These are phyloP conservation scores for Lydus trimaculatus DNA, from an alignment of 2,888 invertebrate genomes.

Conservation along the genomic window DNA sequence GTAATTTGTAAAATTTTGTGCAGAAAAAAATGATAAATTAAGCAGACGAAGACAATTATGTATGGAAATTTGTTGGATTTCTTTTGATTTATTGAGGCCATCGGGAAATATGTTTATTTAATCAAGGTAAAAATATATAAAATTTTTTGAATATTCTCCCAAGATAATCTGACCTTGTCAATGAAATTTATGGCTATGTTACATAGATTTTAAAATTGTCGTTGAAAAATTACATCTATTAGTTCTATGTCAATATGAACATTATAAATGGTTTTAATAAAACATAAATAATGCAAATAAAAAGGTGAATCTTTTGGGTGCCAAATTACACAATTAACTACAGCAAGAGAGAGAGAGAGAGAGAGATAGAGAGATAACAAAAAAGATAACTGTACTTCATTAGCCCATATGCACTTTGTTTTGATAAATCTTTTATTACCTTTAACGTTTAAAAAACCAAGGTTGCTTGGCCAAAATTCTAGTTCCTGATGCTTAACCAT, in stretches of 20 bases:
- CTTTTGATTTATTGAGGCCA: conserved; percentile 36
- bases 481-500: background rate
- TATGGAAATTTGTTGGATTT: conserved; percentile 30
- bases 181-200: conserved; percentile 32
- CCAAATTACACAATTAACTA: background rate
- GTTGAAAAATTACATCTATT: conserved; percentile 29
- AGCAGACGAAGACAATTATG: conserved; percentile 24
- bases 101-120: conserved; percentile 34
- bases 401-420: background rate
- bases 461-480: conserved; percentile 9
- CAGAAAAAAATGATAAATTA: conserved; percentile 17
- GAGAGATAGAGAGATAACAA: too few relatives aligned
- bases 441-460: background rate
- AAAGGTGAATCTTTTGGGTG: background rate
- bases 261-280: background rate
- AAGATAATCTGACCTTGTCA: conserved; percentile 35
- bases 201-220: conserved; percentile 23
- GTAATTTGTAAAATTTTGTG: conserved; percentile 16
- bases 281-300: conserved; percentile 1
- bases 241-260: conserved; percentile 18
- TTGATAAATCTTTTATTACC: conserved; percentile 8
- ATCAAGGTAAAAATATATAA: conserved; percentile 32
- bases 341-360: too few relatives aligned
- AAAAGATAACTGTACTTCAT: conserved; percentile 9
- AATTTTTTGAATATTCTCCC: conserved; percentile 34